A percentile compares a stretch with the other conserved stretches of the same genome.
phyloP scores from a whole-genome alignment of 1,140 invertebrate genomes.

The Tetragnatha versicolor region DNA sequence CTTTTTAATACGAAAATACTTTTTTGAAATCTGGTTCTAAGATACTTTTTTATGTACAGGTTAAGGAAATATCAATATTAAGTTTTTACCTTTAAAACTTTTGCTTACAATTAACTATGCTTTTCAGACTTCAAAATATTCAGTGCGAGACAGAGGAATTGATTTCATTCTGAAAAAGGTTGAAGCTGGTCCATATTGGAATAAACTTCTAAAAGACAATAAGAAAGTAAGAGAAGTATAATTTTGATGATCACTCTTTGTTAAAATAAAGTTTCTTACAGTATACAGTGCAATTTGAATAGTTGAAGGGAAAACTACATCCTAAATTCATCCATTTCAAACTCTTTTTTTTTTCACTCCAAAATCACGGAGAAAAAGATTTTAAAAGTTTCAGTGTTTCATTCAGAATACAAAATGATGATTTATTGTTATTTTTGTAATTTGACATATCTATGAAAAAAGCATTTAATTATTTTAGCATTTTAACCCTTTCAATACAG shows the following conservation, averaged over 20 bases:
- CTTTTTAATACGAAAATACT: neutral
- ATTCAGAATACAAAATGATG: no score
- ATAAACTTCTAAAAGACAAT: conserved; percentile 32
- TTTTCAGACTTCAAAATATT: conserved; percentile 34
- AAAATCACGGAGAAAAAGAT: no score
- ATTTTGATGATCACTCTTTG: neutral
- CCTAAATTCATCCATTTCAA: no score
- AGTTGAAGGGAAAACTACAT: no score
- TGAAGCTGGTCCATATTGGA: conserved; percentile 40
- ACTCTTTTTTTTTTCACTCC: no score
- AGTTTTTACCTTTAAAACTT: neutral
- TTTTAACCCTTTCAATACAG: no score
- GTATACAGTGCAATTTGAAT: no score
- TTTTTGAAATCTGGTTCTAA: neutral
- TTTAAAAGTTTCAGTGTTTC: no score
- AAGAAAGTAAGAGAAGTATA: conserved; percentile 25
- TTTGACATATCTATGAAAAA: no score
- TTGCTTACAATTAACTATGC: neutral
- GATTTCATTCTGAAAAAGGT: conserved; percentile 33
- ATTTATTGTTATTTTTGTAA: no score
- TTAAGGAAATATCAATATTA: neutral
- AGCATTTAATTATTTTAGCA: no score
- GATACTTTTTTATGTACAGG: neutral
- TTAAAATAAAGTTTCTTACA: no score
- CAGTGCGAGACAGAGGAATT: conserved; percentile 10